These are phyloP conservation scores for Smittia aterrima DNA, from an alignment of 2,888 invertebrate genomes.

Conservation along the genomic window DNA sequence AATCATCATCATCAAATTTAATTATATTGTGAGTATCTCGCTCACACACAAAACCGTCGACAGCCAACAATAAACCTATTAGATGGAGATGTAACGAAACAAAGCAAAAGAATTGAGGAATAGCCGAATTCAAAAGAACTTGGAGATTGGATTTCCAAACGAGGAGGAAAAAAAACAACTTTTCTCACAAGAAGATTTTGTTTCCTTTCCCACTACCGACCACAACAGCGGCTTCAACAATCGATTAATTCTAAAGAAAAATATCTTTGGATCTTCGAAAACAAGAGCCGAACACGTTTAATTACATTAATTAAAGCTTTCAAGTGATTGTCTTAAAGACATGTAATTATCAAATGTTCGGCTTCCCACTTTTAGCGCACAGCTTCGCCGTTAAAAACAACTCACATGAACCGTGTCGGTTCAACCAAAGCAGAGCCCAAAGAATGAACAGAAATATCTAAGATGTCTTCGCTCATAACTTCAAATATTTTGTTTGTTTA, in stretches of 20 bases:
- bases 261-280: background rate
- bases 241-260: background rate
- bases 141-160: background rate
- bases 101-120: background rate
- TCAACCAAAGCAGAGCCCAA: too few relatives aligned
- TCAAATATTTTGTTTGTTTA: too few relatives aligned
- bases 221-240: background rate
- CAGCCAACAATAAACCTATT: background rate
- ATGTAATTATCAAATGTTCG: constrained; percentile 31
- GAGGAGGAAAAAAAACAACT: too few relatives aligned
- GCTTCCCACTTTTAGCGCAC: constrained; percentile 30
- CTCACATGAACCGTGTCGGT: too few relatives aligned
- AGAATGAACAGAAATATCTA: too few relatives aligned
- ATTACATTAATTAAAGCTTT: constrained; percentile 32
- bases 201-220: background rate
- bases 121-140: background rate
- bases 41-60: background rate
- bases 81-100: background rate
- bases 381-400: too few relatives aligned
- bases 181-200: background rate
- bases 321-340: constrained; percentile 11
- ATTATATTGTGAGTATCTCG: constrained; percentile 13
- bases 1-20: constrained; percentile 37
- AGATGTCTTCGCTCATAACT: too few relatives aligned
- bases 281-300: constrained; percentile 21